Evolutionary conservation across 1,140 invertebrate species (phyloP).

Genomic region (Radopholus similis): DNA sequence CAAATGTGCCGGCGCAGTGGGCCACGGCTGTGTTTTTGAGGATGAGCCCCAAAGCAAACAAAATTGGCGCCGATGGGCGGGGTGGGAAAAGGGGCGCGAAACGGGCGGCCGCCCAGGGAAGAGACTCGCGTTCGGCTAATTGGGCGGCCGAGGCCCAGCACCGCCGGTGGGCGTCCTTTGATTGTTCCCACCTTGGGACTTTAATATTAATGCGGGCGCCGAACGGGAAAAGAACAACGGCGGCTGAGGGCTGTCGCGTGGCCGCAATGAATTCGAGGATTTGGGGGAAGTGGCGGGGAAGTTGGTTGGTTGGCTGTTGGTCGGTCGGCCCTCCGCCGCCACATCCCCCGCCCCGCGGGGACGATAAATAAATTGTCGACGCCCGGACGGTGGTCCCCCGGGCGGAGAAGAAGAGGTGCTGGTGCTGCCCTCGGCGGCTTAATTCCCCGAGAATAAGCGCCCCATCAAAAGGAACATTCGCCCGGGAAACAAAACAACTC

Average conservation of each 20-base stretch:
- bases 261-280: too few relatives aligned
- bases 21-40: background rate
- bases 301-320: background rate
- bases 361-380: slow-evolving; percentile 6
- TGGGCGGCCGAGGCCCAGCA: too few relatives aligned
- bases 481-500: too few relatives aligned
- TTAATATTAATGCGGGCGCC: slow-evolving; percentile 6
- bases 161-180: background rate
- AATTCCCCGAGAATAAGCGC: too few relatives aligned
- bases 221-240: too few relatives aligned
- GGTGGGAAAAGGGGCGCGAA: background rate
- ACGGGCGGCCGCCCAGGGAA: background rate
- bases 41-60: background rate
- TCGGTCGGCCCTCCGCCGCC: too few relatives aligned
- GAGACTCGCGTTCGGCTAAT: too few relatives aligned
- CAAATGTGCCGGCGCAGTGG: background rate
- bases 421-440: too few relatives aligned
- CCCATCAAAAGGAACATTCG: too few relatives aligned
- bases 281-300: background rate
- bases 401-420: too few relatives aligned
- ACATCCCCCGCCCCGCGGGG: background rate
- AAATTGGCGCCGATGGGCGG: background rate
- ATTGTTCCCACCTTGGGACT: background rate
- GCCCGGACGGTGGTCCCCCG: too few relatives aligned
- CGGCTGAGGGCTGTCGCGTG: too few relatives aligned